phyloP scores from a whole-genome alignment of 2,888 invertebrate species.

The Ectemnius continuus region DNA sequence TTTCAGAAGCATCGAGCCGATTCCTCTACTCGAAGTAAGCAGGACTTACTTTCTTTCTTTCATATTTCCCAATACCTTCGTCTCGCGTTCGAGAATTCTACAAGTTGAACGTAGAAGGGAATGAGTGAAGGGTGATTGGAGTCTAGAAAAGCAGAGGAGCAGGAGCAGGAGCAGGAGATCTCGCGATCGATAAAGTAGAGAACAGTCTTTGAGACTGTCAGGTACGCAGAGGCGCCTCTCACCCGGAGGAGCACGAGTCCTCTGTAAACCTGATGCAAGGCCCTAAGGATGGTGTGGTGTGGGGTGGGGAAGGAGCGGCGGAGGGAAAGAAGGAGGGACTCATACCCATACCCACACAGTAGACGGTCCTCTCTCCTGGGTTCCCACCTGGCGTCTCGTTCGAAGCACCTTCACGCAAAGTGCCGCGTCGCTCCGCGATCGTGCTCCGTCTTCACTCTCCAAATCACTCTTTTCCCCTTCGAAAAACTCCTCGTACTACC shows the following conservation, averaged over 20 bases:
- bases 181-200: slow-evolving; percentile 10
- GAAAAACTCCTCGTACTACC: background rate
- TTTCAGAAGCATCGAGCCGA: slow-evolving; percentile 50
- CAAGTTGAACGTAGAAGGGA: background rate
- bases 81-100: background rate
- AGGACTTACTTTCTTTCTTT: slow-evolving; percentile 26
- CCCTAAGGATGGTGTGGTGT: slow-evolving; percentile 50
- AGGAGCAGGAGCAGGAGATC: background rate
- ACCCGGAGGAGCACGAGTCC: slow-evolving; percentile 52
- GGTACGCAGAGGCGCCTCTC: slow-evolving; percentile 51
- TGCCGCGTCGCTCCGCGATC: slow-evolving; percentile 57
- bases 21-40: slow-evolving; percentile 51
- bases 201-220: slow-evolving; percentile 38
- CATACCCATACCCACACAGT: background rate
- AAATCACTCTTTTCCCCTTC: background rate
- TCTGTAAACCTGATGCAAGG: slow-evolving; percentile 49
- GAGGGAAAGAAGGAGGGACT: slow-evolving; percentile 39
- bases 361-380: slow-evolving; percentile 50
- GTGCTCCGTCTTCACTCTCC: slow-evolving; percentile 17
- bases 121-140: background rate
- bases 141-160: background rate
- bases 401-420: slow-evolving; percentile 58
- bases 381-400: slow-evolving; percentile 72
- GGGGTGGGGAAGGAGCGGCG: slow-evolving; percentile 36
- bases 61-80: background rate